Evolutionary conservation across 2,888 invertebrate species (phyloP), one percentile per base, ranked within the genome.

Genomic region (Megaustenia siamemsis): DNA sequence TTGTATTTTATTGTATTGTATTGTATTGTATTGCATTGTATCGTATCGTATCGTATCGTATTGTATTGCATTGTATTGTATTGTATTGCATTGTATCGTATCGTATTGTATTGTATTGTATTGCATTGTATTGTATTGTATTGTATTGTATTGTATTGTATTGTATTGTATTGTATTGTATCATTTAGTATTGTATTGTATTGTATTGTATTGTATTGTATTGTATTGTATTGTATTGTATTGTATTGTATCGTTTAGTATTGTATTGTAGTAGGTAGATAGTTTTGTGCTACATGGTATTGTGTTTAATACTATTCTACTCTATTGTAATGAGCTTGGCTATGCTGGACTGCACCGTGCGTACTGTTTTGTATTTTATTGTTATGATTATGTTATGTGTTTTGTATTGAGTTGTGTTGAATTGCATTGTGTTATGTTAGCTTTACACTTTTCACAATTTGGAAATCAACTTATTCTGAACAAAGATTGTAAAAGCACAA

Each of bases 101-200:
- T n/a, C 24, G 15, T 18, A 63, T 28, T 63, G 63, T 63, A 63
- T 28, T 63, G 63, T 63, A 63, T 28, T 63, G 63, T 63, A 63
- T 28, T 63, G 63, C n/a, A 63, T 28, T 63, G 63, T 63, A 2
- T 63, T 63, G 63, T 63, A 63, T 63, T 63, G 63, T 63, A 2
- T 63, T 63, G 63, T 63, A 63, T 63, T 1, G 10, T 18, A 63
- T 24, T 63, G 63, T 18, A 53, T 53, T 53, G 53, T 32, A 68
- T 68, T 68, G 68, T 28, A 68, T 68, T 68, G 32, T 68, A 68
- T n/a, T n/a, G n/a, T n/a, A n/a, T n/a, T n/a, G n/a, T n/a, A n/a
- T n/a, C n/a, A n/a, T n/a, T n/a, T n/a, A 68, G 24, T 40, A 71
- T 71, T 71, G 63, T 63, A 63, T 63, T 63, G 63, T 63, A 63